These are phyloP conservation scores for Eucidaris tribuloides DNA, from an alignment of 35 echinoderm and acorn worm species.

Conservation along the genomic window DNA sequence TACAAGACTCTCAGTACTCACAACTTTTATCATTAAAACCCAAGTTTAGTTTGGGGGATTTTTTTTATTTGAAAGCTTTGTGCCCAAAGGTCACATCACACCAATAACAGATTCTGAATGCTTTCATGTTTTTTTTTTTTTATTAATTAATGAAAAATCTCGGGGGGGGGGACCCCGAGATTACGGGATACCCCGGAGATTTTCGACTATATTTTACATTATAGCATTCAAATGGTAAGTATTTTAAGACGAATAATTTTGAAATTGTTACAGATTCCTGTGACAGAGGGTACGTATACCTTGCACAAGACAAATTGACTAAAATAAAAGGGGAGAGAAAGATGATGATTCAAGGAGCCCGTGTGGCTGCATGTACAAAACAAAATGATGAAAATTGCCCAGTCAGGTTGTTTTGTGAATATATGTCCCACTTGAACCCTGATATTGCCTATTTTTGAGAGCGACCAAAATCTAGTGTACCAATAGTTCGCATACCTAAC, in stretches of 20 bases:
- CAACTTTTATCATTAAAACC: too few species aligned
- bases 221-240: conserved; percentile 30
- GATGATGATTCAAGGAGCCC: conserved; percentile 31
- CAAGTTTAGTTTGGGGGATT: too few species aligned
- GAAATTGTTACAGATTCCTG: not conserved
- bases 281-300: not conserved
- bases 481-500: not conserved
- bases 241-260: not conserved
- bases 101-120: too few species aligned
- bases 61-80: too few species aligned
- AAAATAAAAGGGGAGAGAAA: conserved; percentile 22
- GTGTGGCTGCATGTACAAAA: conserved; percentile 42
- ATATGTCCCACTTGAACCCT: conserved; percentile 18
- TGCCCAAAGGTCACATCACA: too few species aligned
- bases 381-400: conserved; percentile 35
- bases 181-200: conserved; percentile 21
- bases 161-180: too few species aligned
- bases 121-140: too few species aligned
- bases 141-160: too few species aligned
- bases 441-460: conserved; percentile 19
- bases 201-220: conserved; percentile 28
- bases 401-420: not conserved
- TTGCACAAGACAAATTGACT: conserved; percentile 17
- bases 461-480: conserved; percentile 21
- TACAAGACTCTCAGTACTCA: too few species aligned